A percentile compares a stretch with the other conserved stretches of the same genome.
Evolutionary conservation across 2,888 invertebrate species (phyloP).

Genomic region (Auanema sp.): DNA sequence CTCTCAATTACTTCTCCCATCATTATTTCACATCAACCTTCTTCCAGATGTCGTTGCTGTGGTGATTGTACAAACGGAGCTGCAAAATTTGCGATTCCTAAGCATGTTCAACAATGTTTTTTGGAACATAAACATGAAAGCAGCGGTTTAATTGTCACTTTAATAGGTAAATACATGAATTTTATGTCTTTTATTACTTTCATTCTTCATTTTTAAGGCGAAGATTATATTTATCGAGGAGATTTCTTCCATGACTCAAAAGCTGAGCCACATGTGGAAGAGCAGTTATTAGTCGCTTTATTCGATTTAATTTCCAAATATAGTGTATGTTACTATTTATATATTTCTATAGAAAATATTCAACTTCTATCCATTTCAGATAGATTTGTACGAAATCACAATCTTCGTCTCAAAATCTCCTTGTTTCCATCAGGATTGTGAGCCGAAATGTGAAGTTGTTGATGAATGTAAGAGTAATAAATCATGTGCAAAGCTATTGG

Average conservation of each 20-base stretch:
- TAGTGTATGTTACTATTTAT: conserved; percentile 36
- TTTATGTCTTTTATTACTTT: background rate
- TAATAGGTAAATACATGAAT: conserved; percentile 46
- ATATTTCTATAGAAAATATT: conserved; percentile 3
- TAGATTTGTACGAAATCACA: conserved; percentile 63
- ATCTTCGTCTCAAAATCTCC: conserved; percentile 64
- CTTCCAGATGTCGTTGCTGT: conserved; percentile 58
- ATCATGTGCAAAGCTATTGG: conserved; percentile 62
- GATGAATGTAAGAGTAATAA: conserved; percentile 64
- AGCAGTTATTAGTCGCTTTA: conserved; percentile 62
- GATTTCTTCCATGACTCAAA: conserved; percentile 64
- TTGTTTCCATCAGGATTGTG: conserved; percentile 65
- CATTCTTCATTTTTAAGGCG: conserved; percentile 32
- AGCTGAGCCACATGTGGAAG: conserved; percentile 63
- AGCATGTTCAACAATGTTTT: conserved; percentile 64
- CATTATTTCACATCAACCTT: no score
- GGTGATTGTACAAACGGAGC: conserved; percentile 64
- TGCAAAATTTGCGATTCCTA: conserved; percentile 63
- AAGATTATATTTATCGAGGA: conserved; percentile 63
- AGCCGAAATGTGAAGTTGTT: conserved; percentile 64
- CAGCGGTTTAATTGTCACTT: conserved; percentile 62
- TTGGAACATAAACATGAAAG: conserved; percentile 63
- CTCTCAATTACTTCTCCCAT: no score
- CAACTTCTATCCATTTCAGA: conserved; percentile 31
- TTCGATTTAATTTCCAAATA: conserved; percentile 64